Evolutionary conservation across 2,113 vertebrate genomes (phyloP).

Genomic region (Antechinus flavipes): DNA sequence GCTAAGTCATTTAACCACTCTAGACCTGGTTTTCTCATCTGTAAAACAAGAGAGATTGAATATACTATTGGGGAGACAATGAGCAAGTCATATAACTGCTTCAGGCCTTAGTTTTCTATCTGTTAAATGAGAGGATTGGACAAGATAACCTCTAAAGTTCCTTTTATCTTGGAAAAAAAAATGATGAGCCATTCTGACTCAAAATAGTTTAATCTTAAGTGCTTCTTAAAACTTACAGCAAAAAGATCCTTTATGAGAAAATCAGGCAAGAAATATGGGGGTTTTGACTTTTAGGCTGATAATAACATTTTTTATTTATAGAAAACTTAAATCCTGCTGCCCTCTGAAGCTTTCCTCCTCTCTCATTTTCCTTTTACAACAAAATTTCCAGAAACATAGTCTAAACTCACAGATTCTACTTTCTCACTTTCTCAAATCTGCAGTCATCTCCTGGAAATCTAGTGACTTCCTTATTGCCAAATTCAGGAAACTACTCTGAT

Average conservation of each 20-base stretch:
- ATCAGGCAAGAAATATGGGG: neutral
- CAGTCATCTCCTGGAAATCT: neutral
- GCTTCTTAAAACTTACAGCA: conserved; percentile 1
- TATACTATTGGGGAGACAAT: neutral
- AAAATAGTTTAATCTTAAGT: neutral
- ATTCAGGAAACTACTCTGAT: neutral
- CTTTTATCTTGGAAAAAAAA: neutral
- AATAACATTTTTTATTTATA: neutral
- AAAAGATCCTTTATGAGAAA: neutral
- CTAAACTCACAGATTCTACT: neutral
- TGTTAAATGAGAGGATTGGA: neutral
- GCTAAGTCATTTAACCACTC: neutral
- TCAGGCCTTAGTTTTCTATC: neutral
- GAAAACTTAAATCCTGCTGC: neutral
- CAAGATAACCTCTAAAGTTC: neutral
- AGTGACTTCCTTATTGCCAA: neutral
- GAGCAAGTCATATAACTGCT: neutral
- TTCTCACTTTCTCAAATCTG: neutral
- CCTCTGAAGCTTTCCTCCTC: neutral
- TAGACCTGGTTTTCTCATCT: neutral
- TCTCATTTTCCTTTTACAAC: neutral
- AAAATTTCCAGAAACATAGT: neutral
- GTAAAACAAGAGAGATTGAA: neutral
- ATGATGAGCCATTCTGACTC: neutral
- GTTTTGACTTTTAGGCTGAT: neutral